Conservation (phyloP, 2,888 invertebrate genomes). For the Limenitis camilla region DNA sequence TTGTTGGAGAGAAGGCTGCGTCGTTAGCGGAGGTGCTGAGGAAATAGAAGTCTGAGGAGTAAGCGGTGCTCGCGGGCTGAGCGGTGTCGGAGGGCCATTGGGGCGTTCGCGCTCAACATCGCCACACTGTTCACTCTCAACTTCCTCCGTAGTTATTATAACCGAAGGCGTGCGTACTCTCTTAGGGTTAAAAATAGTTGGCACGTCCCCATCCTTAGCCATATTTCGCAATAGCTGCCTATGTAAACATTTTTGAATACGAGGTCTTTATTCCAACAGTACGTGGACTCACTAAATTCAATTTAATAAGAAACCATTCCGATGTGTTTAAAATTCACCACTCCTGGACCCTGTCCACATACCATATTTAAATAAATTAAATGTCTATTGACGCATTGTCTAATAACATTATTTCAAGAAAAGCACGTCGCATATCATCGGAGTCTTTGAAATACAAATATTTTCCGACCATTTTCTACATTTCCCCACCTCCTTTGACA, state of each 20-base stretch:
- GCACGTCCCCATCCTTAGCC: conserved; percentile 84
- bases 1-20: conserved; percentile 67
- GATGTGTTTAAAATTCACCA: conserved; percentile 17
- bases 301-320: conserved; percentile 23
- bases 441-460: conserved; percentile 27
- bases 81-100: conserved; percentile 66
- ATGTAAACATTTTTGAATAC: conserved; percentile 29
- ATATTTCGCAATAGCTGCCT: conserved; percentile 46
- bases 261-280: conserved; percentile 20
- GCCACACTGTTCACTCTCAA: conserved; percentile 53
- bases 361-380: conserved; percentile 13
- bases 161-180: conserved; percentile 80
- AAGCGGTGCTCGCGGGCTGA: conserved; percentile 61
- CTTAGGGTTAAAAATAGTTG: conserved; percentile 87
- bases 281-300: conserved; percentile 25
- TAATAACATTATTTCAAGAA: conserved; percentile 14
- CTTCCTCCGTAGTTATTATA: conserved; percentile 79
- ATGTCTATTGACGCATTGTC: conserved; percentile 11
- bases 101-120: conserved; percentile 54
- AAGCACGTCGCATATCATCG: conserved; percentile 19
- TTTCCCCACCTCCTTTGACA: conserved; percentile 21
- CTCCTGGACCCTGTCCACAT: conserved; percentile 19
- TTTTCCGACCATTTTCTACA: conserved; percentile 30
- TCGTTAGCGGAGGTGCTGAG: conserved; percentile 64
- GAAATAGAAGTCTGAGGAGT: conserved; percentile 66